These are phyloP conservation scores for Loriculus beryllinus DNA, from an alignment of 2,797 vertebrate species.

Conservation along the genomic window DNA sequence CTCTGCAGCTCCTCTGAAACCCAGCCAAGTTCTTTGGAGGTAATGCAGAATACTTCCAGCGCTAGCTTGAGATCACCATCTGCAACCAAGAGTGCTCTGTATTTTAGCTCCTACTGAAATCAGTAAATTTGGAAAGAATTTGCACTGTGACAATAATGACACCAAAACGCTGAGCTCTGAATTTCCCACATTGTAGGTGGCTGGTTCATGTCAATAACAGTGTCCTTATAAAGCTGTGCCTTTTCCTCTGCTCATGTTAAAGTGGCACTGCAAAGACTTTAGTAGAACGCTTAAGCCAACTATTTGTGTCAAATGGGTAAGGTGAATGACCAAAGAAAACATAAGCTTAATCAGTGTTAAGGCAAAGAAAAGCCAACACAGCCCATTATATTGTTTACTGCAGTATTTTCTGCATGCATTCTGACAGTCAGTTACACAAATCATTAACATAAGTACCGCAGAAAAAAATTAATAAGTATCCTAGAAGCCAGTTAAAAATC, in stretches of 20 bases:
- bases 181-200: background rate
- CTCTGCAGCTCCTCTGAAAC: constrained; percentile 19
- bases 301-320: background rate
- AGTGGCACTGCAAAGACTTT: background rate
- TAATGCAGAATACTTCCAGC: background rate
- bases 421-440: background rate
- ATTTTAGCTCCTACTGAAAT: background rate
- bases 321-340: background rate
- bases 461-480: too few species aligned
- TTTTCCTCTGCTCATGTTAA: background rate
- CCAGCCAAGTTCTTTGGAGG: constrained; percentile 2
- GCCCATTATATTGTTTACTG: background rate
- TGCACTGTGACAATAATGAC: background rate
- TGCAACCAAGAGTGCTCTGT: background rate
- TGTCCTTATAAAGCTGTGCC: background rate
- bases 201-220: background rate
- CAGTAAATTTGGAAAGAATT: background rate
- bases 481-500: background rate
- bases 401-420: background rate
- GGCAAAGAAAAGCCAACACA: background rate
- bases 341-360: background rate
- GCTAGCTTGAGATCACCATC: background rate
- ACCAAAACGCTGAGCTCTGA: background rate
- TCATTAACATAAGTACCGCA: background rate
- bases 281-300: background rate